phyloP scores from a whole-genome alignment of 2,113 vertebrate genomes.

The Petaurus breviceps region DNA sequence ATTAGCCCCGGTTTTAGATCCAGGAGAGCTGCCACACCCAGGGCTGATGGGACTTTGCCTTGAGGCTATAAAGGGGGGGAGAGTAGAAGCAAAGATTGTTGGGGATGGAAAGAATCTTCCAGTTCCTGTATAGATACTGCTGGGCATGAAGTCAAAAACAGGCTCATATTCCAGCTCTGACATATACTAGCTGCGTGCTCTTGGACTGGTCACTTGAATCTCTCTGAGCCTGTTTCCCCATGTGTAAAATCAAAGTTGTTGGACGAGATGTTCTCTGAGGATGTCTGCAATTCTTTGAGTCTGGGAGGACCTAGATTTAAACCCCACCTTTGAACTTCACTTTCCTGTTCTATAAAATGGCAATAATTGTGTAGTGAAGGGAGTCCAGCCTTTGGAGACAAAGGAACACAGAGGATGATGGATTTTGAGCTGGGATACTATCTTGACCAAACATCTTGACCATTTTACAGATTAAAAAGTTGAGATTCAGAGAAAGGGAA shows the following conservation, averaged over 20 bases:
- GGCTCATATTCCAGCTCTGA: not conserved
- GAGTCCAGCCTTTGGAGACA: not conserved
- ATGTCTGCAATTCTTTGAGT: not conserved
- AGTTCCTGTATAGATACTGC: not conserved
- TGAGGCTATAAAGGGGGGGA: not conserved
- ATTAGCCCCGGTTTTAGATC: not conserved
- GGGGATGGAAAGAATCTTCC: not conserved
- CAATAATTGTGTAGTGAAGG: not conserved
- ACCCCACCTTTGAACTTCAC: not conserved
- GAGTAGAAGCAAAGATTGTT: not conserved
- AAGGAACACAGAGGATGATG: not conserved
- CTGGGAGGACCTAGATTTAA: not conserved
- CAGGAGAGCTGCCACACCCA: not conserved
- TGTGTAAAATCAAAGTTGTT: not conserved
- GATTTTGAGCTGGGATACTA: not conserved
- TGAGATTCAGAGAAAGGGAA: too few species aligned
- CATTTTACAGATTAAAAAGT: too few species aligned
- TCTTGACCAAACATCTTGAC: not conserved
- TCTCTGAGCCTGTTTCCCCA: not conserved
- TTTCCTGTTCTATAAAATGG: not conserved
- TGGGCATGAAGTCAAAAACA: not conserved
- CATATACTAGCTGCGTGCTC: not conserved
- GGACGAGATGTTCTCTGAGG: not conserved
- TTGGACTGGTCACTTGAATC: not conserved
- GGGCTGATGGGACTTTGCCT: not conserved